A percentile compares a stretch with the other conserved stretches of the same genome.
phyloP scores from a whole-genome alignment of 2,113 vertebrate species.

The Galemys pyrenaicus region DNA sequence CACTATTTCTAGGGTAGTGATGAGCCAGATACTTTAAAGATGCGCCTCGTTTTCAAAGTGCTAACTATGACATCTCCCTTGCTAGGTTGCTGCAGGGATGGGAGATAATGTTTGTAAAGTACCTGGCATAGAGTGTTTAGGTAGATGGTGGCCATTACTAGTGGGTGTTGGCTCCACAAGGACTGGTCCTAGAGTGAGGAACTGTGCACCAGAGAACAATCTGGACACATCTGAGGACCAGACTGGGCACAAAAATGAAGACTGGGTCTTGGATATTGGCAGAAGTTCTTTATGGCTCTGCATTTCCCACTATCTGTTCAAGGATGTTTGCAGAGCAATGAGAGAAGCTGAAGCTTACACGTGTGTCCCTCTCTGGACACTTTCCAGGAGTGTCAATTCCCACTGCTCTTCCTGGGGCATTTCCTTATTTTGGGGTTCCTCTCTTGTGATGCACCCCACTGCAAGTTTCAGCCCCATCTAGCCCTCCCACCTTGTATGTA shows the following conservation, averaged over 20 bases:
- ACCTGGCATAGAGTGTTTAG: background rate
- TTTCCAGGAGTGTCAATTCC: background rate
- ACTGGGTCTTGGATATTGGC: background rate
- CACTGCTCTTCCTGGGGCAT: background rate
- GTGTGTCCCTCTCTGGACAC: background rate
- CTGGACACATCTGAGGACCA: background rate
- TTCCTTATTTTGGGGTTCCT: background rate
- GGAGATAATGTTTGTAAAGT: background rate
- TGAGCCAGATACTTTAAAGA: background rate
- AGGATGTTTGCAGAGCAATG: background rate
- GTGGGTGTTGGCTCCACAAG: background rate
- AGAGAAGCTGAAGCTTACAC: background rate
- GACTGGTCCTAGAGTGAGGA: background rate
- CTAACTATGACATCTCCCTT: background rate
- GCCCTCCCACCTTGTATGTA: background rate
- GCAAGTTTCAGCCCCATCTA: fast-evolving
- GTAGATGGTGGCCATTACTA: background rate
- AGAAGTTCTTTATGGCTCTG: background rate
- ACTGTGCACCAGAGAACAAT: background rate
- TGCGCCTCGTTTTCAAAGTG: background rate
- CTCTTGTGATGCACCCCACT: background rate
- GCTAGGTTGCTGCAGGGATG: background rate
- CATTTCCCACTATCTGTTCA: background rate
- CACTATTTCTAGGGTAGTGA: background rate
- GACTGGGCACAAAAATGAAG: background rate